phyloP scores from a whole-genome alignment of 2,888 invertebrate genomes.

The Thecocarcelia acutangulata region DNA sequence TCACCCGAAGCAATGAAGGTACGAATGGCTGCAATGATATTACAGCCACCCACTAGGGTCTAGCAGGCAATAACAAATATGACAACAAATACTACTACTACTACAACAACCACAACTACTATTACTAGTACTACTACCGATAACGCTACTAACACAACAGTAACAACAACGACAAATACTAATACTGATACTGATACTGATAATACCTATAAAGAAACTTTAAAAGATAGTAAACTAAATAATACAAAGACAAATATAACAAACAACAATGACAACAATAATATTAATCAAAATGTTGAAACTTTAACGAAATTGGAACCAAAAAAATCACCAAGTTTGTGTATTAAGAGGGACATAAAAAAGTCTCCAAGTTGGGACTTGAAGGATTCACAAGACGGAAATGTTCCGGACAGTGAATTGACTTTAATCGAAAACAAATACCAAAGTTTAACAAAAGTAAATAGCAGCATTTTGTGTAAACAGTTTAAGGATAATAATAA shows the following conservation, averaged over 20 bases:
- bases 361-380: conserved; percentile 1
- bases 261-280: conserved; percentile 62
- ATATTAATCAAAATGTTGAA: conserved; percentile 72
- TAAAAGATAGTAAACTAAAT: no score
- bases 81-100: conserved; percentile 71
- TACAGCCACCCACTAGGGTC: conserved; percentile 94
- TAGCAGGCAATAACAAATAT: conserved; percentile 82
- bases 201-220: no score
- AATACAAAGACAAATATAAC: conserved; percentile 38
- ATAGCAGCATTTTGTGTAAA: conserved; percentile 60
- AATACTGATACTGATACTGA: no score
- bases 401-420: background rate
- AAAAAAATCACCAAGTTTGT: background rate
- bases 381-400: conserved; percentile 2
- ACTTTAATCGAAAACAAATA: conserved; percentile 9
- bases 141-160: conserved; percentile 69
- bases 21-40: conserved; percentile 93
- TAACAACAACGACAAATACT: background rate
- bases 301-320: conserved; percentile 12
- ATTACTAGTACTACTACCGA: conserved; percentile 70
- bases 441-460: conserved; percentile 61
- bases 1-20: conserved; percentile 93
- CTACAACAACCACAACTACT: conserved; percentile 72
- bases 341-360: background rate
- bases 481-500: conserved; percentile 37